Base-by-base conservation (phyloP, 2,113 vertebrate species). In the Sterna hirundo region DNA sequence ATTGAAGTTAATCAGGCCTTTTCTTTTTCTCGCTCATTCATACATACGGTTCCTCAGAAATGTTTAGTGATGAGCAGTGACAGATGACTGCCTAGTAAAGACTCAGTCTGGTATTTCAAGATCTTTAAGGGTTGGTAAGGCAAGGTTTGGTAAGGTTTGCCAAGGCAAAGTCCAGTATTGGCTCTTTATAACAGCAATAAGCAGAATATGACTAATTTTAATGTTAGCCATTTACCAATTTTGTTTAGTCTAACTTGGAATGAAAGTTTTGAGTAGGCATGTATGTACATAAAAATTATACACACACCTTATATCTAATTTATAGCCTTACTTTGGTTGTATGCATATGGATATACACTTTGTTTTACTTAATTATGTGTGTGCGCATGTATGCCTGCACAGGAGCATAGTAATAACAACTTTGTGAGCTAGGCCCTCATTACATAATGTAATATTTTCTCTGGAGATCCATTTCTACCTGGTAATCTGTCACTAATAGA, bases 221-320 rank as follows among this genome's bases (percentile, higher is more conserved):
- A 51, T 1, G 1, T 22, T 40, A 70, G 27, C 10, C 14, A 6
- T 17, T 83, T 74, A 47, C 22, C 7, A 26, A 3, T 60, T 91
- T 69, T 57, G 18, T 69, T 57, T 47, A 44, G 44, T 69, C 44
- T 52, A 15, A 44, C 21, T 30, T 65, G 32, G 40, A 64, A 25
- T 47, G 54, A 18, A 64, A 40, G 21, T 79, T 79, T 88, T 47
- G 52, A 76, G 52, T 51, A 36, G 49, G 10, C 49, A n/a, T 0
- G 2, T 3, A 4, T 3, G 17, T 13, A 5, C 3, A 1, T 65
- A 57, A 55, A 26, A 49, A 29, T 17, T 12, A 34, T 27, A 21
- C 32, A 8, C n/a, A 4, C 4, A 4, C 46, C 15, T 74, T 61
- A 1, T 5, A 4, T 11, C 22, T 65, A 21, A 81, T 54, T 58